These are phyloP conservation scores for Chlorodrepanis virens DNA, from an alignment of 2,113 vertebrate species.

Conservation along the genomic window DNA sequence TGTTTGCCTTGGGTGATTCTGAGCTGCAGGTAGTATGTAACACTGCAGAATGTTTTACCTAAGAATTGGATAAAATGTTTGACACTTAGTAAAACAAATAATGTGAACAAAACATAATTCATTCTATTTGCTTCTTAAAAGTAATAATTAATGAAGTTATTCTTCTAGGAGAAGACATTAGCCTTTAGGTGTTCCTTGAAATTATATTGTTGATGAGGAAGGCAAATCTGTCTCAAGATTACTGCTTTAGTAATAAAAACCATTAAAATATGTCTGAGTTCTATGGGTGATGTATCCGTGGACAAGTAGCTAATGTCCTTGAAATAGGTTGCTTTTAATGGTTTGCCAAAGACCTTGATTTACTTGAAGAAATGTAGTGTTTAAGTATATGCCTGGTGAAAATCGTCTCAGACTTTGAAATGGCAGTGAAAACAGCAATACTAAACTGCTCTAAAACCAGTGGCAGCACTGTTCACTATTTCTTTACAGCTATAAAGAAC, in stretches of 20 bases:
- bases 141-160: background rate
- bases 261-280: background rate
- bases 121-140: background rate
- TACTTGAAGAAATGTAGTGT: background rate
- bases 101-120: background rate
- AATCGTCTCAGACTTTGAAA: background rate
- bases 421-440: background rate
- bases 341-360: background rate
- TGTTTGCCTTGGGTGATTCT: conserved; percentile 37
- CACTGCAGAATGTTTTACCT: background rate
- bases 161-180: background rate
- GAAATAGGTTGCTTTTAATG: background rate
- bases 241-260: background rate
- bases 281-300: background rate
- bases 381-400: background rate
- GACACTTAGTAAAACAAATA: conserved; percentile 5
- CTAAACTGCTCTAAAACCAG: background rate
- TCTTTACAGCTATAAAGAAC: background rate
- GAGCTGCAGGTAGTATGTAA: conserved; percentile 21
- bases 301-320: background rate
- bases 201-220: background rate
- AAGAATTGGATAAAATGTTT: conserved; percentile 19
- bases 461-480: background rate
- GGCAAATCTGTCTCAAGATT: background rate
- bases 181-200: background rate